A percentile compares a stretch with the other conserved stretches of the same genome.
These are phyloP conservation scores for Carapus acus DNA, from an alignment of 2,797 vertebrate genomes.

Conservation along the genomic window DNA sequence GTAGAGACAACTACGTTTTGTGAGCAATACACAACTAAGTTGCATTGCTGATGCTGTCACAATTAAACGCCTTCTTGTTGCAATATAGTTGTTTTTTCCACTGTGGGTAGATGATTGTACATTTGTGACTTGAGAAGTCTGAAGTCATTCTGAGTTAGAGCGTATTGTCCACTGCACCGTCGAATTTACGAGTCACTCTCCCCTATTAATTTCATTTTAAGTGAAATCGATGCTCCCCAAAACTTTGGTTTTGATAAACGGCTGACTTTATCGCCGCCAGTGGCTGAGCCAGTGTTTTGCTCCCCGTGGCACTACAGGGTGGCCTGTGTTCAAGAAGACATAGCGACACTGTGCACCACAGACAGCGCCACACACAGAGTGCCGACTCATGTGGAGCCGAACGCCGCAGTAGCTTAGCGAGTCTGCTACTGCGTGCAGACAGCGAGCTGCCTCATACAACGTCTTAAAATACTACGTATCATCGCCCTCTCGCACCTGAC, in stretches of 20 bases:
- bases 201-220: background rate
- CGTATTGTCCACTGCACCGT: slow-evolving; percentile 1
- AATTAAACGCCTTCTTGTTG: too few species aligned
- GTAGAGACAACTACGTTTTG: too few species aligned
- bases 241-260: background rate
- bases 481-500: slow-evolving; percentile 34
- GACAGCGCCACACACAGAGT: slow-evolving; percentile 24
- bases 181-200: background rate
- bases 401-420: slow-evolving; percentile 32
- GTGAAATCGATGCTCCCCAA: too few species aligned
- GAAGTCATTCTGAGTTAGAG: slow-evolving; percentile 12
- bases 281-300: background rate
- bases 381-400: slow-evolving; percentile 19
- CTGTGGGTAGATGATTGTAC: too few species aligned
- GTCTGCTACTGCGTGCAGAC: slow-evolving; percentile 34
- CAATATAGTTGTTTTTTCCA: too few species aligned
- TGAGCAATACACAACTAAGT: too few species aligned
- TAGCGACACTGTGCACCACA: slow-evolving; percentile 25
- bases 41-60: too few species aligned
- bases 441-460: slow-evolving; percentile 32
- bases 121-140: slow-evolving; percentile 8
- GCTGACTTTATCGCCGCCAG: background rate
- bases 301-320: slow-evolving; percentile 23
- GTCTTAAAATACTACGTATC: slow-evolving; percentile 45
- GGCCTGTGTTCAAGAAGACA: slow-evolving; percentile 32